A percentile compares a stretch with the other conserved stretches of the same genome.
phyloP scores from a whole-genome alignment of 2,797 vertebrate species.

The Helarctos malayanus region DNA sequence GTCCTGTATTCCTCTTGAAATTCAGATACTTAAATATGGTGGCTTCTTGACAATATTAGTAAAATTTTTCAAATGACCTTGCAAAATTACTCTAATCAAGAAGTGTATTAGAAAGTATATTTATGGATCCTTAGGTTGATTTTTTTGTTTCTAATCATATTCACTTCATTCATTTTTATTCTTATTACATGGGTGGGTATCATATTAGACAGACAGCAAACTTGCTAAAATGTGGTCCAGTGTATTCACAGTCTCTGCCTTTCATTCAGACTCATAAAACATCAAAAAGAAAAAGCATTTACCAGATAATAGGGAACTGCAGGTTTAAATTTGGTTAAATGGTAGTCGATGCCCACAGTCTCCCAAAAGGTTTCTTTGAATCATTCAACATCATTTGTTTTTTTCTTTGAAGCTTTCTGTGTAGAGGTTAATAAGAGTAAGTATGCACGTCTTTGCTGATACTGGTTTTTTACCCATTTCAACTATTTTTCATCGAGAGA shows the following conservation, averaged over 20 bases:
- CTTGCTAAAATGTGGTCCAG: conserved; percentile 7
- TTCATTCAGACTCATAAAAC: conserved; percentile 60
- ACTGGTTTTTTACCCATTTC: conserved; percentile 58
- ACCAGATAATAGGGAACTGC: neutral
- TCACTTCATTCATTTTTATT: conserved; percentile 73
- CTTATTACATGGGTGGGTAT: neutral
- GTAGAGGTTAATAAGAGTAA: conserved; percentile 49
- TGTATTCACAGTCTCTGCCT: conserved; percentile 39
- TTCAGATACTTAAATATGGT: conserved; percentile 49
- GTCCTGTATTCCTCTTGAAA: conserved; percentile 64
- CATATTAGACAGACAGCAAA: conserved; percentile 59
- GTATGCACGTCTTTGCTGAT: neutral
- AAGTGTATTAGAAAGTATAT: neutral
- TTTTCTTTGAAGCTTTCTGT: conserved; percentile 38
- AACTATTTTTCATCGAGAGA: conserved; percentile 21
- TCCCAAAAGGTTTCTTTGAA: neutral
- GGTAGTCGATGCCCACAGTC: neutral
- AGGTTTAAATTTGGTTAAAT: conserved; percentile 73
- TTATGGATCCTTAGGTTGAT: conserved; percentile 67
- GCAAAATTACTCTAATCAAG: neutral
- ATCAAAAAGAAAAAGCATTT: conserved; percentile 60
- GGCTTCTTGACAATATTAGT: conserved; percentile 60
- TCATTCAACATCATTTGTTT: neutral
- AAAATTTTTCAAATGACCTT: conserved; percentile 43
- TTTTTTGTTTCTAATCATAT: conserved; percentile 67